Percentiles rank a stretch among this genome's conserved stretches.
phyloP scores from a whole-genome alignment of 2,113 vertebrate genomes.

The Etheostoma cragini region DNA sequence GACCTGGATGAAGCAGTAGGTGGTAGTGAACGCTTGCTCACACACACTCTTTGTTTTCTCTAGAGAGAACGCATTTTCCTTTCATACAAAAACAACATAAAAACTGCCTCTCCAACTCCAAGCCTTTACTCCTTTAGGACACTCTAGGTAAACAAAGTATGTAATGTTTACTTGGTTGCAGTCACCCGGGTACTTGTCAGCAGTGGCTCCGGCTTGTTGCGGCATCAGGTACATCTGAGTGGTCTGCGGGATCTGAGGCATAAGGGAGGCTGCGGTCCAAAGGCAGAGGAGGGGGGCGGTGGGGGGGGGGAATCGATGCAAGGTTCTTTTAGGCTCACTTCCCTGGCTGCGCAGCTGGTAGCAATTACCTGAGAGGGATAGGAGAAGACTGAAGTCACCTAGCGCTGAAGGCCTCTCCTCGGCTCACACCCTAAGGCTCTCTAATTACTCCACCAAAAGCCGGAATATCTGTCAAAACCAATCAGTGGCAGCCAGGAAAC shows the following conservation, averaged over 20 bases:
- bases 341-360: slow-evolving; percentile 69
- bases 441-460: slow-evolving; percentile 71
- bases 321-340: slow-evolving; percentile 50
- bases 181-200: slow-evolving; percentile 55
- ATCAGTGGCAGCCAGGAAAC: slow-evolving; percentile 67
- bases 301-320: slow-evolving; percentile 29
- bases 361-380: slow-evolving; percentile 76
- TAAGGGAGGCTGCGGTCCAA: slow-evolving; percentile 21
- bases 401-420: slow-evolving; percentile 69
- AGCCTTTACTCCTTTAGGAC: slow-evolving; percentile 48
- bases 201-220: slow-evolving; percentile 51
- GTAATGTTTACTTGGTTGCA: slow-evolving; percentile 63
- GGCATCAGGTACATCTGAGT: slow-evolving; percentile 58
- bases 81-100: slow-evolving; percentile 47
- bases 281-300: background rate
- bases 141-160: slow-evolving; percentile 61
- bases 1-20: slow-evolving; percentile 46
- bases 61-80: slow-evolving; percentile 39
- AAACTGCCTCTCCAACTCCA: slow-evolving; percentile 13
- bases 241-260: slow-evolving; percentile 64
- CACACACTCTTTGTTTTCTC: slow-evolving; percentile 35
- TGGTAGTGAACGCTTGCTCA: slow-evolving; percentile 52
- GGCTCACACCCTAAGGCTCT: slow-evolving; percentile 62
- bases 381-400: slow-evolving; percentile 51
- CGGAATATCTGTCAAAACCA: slow-evolving; percentile 76